A percentile compares a stretch with the other conserved stretches of the same genome.
These are phyloP conservation scores for Philopedon plagiatum DNA, from an alignment of 2,888 invertebrate species.

Conservation along the genomic window DNA sequence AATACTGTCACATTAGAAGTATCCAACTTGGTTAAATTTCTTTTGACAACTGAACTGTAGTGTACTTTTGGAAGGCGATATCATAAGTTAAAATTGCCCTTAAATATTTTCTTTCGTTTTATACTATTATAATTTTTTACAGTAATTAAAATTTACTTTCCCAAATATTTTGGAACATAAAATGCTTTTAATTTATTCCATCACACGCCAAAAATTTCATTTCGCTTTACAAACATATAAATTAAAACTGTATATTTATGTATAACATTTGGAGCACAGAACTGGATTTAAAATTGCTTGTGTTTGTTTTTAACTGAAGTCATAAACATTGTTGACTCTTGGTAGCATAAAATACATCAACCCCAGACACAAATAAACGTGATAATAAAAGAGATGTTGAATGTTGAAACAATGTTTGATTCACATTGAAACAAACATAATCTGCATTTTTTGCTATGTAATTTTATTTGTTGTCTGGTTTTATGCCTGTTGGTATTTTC, in stretches of 20 bases:
- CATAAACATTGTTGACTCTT: conserved; percentile 1
- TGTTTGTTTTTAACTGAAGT: conserved; percentile 2
- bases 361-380: neutral
- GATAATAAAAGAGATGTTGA: neutral
- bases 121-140: no score
- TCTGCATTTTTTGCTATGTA: no score
- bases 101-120: no score
- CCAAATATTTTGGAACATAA: neutral
- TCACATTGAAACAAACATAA: no score
- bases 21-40: no score
- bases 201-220: neutral
- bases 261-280: neutral
- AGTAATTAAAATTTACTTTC: neutral
- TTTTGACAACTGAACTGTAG: no score
- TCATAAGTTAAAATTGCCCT: no score
- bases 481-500: no score
- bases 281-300: neutral
- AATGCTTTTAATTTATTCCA: neutral
- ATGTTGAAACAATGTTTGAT: neutral
- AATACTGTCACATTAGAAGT: no score
- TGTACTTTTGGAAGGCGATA: no score
- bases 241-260: neutral
- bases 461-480: no score
- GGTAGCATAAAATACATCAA: neutral
- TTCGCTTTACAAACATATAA: neutral